Conservation (phyloP, 1,140 invertebrate genomes). For the fruit fly (Drosophila melanogaster) region DNA sequence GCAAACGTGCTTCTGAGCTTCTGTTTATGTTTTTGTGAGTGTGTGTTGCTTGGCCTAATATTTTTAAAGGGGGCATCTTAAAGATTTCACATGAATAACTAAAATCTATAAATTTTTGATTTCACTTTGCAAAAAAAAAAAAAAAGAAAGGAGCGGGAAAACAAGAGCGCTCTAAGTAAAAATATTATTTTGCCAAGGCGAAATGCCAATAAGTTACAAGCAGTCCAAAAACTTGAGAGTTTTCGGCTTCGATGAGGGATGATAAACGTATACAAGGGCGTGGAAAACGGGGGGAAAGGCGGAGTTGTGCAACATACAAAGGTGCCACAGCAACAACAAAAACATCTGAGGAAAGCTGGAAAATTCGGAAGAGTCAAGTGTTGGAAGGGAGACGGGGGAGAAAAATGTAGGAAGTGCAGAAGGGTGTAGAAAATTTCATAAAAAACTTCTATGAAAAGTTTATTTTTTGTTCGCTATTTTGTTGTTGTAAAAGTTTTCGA, state of each 20-base stretch:
- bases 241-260: slow-evolving; percentile 38
- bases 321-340: slow-evolving; percentile 40
- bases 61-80: slow-evolving; percentile 70
- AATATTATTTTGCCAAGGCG: slow-evolving; percentile 59
- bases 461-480: slow-evolving; percentile 24
- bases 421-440: slow-evolving; percentile 72
- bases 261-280: slow-evolving; percentile 14
- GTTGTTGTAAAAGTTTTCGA: slow-evolving; percentile 54
- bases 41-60: slow-evolving; percentile 22
- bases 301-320: slow-evolving; percentile 5
- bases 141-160: slow-evolving; percentile 1
- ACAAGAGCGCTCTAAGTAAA: slow-evolving; percentile 34
- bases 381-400: not conserved
- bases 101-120: slow-evolving; percentile 83
- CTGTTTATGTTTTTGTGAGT: slow-evolving; percentile 36
- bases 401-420: not conserved
- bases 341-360: slow-evolving; percentile 24
- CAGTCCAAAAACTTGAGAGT: slow-evolving; percentile 29
- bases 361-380: slow-evolving; percentile 62
- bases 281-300: not conserved
- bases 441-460: slow-evolving; percentile 75
- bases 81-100: slow-evolving; percentile 83
- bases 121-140: slow-evolving; percentile 65
- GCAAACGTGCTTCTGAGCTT: slow-evolving; percentile 66
- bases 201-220: slow-evolving; percentile 74